Evolutionary conservation across 2,113 vertebrate genomes (phyloP), one percentile per base, ranked within the genome.

Genomic region (Lagenorhynchus albirostris): DNA sequence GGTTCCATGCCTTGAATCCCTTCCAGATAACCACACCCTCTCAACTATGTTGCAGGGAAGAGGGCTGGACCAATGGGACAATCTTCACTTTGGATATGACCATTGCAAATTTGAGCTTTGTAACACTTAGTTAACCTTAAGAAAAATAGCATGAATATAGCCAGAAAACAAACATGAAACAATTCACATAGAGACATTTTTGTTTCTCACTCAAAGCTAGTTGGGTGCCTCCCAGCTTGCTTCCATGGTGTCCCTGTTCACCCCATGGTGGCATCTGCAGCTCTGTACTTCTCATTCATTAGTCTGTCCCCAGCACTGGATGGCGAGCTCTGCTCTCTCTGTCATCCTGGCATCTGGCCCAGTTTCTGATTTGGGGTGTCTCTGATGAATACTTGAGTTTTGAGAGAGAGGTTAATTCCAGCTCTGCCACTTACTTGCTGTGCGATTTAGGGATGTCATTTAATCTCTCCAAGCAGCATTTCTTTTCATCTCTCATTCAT

Each of bases 121-220:
- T 71, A 79, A 83, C 15, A 67, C 62, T 76, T n/a, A 60, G 70
- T 53, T 50, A 80, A 68, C 36, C 60, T 96, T 92, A 94, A 85
- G 55, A 96, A 73, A 91, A 96, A 91, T 8, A 96, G 14, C 8
- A 18, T 82, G 55, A 63, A 62, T 53, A 26, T 70, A 36, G 31
- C 50, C 62, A 86, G 96, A 65, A n/a, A 73, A 94, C 60, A 81
- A 96, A 93, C 29, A 62, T 20, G 25, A 60, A 94, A 53, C 20
- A 68, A 70, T 91, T 96, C 15, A 50, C 31, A 76, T 76, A 76
- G 14, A 95, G 77, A 50, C 44, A 89, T n/a, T 89, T 91, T 74
- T 80, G 23, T 41, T 53, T 17, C 5, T 44, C 80, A 25, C 53
- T 38, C 26, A 36, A 65, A 63, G 36, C 21, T 41, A 38, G 77